These are phyloP conservation scores for Nephila pilipes DNA, from an alignment of 1,140 invertebrate species.

Conservation along the genomic window DNA sequence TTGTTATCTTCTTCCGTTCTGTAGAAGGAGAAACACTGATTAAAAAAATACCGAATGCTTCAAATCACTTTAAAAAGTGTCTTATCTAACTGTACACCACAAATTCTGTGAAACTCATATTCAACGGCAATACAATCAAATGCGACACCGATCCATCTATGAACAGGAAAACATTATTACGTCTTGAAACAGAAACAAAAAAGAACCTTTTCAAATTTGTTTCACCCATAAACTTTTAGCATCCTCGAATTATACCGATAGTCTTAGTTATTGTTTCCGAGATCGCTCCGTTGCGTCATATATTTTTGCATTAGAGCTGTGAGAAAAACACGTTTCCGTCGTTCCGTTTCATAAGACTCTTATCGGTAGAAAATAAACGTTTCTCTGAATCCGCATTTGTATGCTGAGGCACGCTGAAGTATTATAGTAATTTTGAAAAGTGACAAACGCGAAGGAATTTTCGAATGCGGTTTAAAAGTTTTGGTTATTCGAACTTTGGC, in stretches of 20 bases:
- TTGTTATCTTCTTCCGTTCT: no score
- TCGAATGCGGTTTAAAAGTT: background rate
- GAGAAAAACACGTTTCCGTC: background rate
- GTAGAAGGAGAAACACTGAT: no score
- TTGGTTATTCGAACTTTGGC: no score
- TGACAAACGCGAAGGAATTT: slow-evolving; percentile 5
- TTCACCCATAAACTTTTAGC: background rate
- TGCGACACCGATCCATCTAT: background rate
- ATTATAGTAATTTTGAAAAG: slow-evolving; percentile 5
- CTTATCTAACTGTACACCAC: no score
- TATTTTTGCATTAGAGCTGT: background rate
- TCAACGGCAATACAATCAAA: no score
- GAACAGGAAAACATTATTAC: background rate
- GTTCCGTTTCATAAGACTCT: background rate
- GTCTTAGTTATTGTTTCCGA: background rate
- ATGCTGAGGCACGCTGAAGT: background rate
- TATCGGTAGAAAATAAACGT: background rate
- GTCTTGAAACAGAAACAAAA: background rate
- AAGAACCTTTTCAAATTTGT: background rate
- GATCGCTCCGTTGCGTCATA: background rate
- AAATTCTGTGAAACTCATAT: no score
- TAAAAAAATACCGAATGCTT: no score
- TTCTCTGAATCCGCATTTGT: background rate
- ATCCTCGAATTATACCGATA: no score
- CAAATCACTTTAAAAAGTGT: no score